Percentiles rank a stretch among this genome's conserved stretches.
Evolutionary conservation across 2,113 vertebrate species (phyloP).

Genomic region (Turdus rufiventris): DNA sequence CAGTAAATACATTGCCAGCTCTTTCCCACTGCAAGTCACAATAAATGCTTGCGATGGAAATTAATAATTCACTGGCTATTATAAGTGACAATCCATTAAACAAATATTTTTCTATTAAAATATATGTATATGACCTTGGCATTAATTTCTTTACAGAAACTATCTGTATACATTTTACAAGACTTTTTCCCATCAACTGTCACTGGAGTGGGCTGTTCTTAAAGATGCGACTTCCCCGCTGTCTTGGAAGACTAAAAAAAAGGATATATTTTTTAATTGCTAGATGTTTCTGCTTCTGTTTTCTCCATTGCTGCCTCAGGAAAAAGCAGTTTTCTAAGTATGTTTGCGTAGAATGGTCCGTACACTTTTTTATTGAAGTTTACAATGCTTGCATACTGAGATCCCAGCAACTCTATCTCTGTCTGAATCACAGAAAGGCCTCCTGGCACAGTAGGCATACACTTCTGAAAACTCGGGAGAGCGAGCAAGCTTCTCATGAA

Average conservation of each 20-base stretch:
- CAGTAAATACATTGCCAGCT: neutral
- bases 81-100: slow-evolving; percentile 38
- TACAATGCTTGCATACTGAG: slow-evolving; percentile 81
- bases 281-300: slow-evolving; percentile 39
- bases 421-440: slow-evolving; percentile 82
- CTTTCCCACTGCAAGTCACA: neutral
- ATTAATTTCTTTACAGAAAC: neutral
- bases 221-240: neutral
- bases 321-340: slow-evolving; percentile 88
- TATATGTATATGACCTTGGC: neutral
- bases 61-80: slow-evolving; percentile 15
- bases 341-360: slow-evolving; percentile 88
- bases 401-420: slow-evolving; percentile 79
- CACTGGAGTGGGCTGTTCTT: neutral
- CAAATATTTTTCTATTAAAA: slow-evolving; percentile 9
- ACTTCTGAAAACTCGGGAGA: slow-evolving; percentile 70
- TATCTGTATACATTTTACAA: neutral
- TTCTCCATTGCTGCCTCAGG: slow-evolving; percentile 38
- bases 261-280: neutral
- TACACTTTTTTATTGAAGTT: slow-evolving; percentile 91
- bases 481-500: slow-evolving; percentile 82
- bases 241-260: neutral
- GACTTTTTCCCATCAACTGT: neutral
- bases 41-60: slow-evolving; percentile 11
- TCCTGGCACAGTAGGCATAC: slow-evolving; percentile 77